Conservation (phyloP, 2,113 vertebrate species). For the Lagopus leucura region DNA sequence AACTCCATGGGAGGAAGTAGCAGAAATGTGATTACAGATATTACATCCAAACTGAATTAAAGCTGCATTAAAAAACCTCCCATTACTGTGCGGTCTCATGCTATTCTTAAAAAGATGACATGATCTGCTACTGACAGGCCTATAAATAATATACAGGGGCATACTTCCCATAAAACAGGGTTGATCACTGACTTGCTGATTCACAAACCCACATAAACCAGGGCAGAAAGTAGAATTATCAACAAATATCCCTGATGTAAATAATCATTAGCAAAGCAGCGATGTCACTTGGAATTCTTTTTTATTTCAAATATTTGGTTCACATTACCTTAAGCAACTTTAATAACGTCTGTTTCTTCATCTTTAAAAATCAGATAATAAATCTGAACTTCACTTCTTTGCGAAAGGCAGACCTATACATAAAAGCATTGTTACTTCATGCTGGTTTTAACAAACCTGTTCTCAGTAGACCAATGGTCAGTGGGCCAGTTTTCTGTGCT, state of each 20-base stretch:
- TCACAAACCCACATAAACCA: not conserved
- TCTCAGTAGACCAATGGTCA: not conserved
- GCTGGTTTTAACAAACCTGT: not conserved
- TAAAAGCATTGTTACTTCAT: not conserved
- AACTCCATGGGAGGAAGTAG: constrained; percentile 23
- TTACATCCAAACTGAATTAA: constrained; percentile 54
- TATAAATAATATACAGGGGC: not conserved
- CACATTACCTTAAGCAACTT: not conserved
- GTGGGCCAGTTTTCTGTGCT: not conserved
- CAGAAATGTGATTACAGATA: constrained; percentile 59
- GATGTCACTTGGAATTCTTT: not conserved
- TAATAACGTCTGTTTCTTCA: not conserved
- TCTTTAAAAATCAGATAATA: not conserved
- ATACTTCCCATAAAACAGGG: constrained; percentile 11
- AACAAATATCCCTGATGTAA: not conserved
- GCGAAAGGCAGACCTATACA: not conserved
- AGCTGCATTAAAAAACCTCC: constrained; percentile 22
- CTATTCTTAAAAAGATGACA: not conserved
- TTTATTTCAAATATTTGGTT: not conserved
- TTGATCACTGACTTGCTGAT: not conserved
- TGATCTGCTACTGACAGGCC: not conserved
- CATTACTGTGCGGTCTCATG: not conserved
- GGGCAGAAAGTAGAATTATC: not conserved
- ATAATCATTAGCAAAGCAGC: not conserved
- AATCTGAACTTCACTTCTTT: not conserved